Base-by-base conservation (phyloP, 2,888 invertebrate species). In the Drosophila anceps region DNA sequence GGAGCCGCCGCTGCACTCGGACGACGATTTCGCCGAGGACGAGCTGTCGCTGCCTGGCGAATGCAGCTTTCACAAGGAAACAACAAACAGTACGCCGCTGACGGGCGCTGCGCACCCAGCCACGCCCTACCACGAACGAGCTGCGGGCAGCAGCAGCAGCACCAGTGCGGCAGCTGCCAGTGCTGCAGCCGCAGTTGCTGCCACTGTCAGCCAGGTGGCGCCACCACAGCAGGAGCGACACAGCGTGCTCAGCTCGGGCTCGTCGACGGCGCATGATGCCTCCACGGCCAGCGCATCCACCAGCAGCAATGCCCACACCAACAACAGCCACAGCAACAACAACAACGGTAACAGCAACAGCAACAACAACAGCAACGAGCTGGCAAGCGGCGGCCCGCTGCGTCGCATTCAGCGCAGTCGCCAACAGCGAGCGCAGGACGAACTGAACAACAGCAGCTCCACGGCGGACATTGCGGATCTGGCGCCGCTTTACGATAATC, bases 21-120 rank as follows among this genome's bases (percentile, higher is more conserved):
- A 97, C 90, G 97, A 97, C 88, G 97, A 97, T 90, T 97, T 97
- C 90, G 97, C 97, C 55, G 97, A 97, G 93, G 97, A 97, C 91
- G 97, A 97, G 90, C 94, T 97, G 15, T 96, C 94, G 74, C 90
- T 95, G 78, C 94, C 94, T 1, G 94, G 94, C 63, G 94, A 93
- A 59, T 85, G 92, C 73, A 88, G 87, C 55, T 92, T 92, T 73
- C 91, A 92, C 71, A 93, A 93, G 83, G 81, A 91, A 41, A 43
- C 48, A 41, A 43, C 48, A 6, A 81, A 41, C 65, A 18, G 79
- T 6, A 57, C 60, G 8, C 71, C 73, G 1, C 75, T 59, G 1
- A n/a, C 58, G 2, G 27, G 59, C 9, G 33, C 37, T 4, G 50
- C 74, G 12, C 77, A 81, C 6, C 50, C 73, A 27, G 78, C 73